Evolutionary conservation across 2,113 vertebrate genomes (phyloP).

Genomic region (Periophthalmus modestus): DNA sequence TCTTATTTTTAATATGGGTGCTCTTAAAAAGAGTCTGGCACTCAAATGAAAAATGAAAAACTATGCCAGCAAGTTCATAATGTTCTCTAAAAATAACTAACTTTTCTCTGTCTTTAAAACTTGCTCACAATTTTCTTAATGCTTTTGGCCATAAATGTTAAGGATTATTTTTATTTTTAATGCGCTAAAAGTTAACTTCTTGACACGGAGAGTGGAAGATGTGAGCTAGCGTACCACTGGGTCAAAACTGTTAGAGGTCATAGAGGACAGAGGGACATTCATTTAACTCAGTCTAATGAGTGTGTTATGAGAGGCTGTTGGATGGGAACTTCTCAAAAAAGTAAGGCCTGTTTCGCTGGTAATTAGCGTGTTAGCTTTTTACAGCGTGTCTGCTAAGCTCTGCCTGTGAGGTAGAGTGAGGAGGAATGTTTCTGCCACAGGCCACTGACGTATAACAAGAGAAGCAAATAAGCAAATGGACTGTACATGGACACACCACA

Average conservation of each 20-base stretch:
- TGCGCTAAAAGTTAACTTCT: neutral
- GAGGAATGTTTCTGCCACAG: constrained; percentile 19
- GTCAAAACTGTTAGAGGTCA: constrained; percentile 48
- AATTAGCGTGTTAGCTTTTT: constrained; percentile 57
- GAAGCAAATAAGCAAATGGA: neutral
- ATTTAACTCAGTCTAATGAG: constrained; percentile 53
- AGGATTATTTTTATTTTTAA: constrained; percentile 7
- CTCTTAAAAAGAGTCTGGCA: too few relatives aligned
- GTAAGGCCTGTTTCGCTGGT: constrained; percentile 57
- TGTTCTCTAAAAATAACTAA: neutral
- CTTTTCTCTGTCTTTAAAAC: neutral
- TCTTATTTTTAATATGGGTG: too few relatives aligned
- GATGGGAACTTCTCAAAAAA: constrained; percentile 58
- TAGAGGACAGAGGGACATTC: constrained; percentile 52
- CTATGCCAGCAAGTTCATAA: neutral
- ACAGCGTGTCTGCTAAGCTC: constrained; percentile 3
- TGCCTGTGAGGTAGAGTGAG: neutral
- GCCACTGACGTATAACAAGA: neutral
- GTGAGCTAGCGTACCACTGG: constrained; percentile 25
- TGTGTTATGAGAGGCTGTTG: constrained; percentile 56
- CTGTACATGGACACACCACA: neutral
- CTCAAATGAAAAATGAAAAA: too few relatives aligned
- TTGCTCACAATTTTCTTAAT: neutral
- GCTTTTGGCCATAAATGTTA: constrained; percentile 1
- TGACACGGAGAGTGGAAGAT: constrained; percentile 32